Conservation (phyloP, 2,113 vertebrate genomes). For the pig (Sus scrofa) region T2T-Sscrofa CM000812.6:158172501-158173000, state of each 20-base stretch:
- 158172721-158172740: rapidly evolving
- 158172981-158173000: background rate
- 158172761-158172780: rapidly evolving
- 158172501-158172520: background rate
- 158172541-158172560: background rate
- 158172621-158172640: too few species aligned
- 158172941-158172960: rapidly evolving
- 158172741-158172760: background rate
- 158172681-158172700: rapidly evolving
- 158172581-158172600: background rate
- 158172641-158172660: background rate
- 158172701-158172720: rapidly evolving
- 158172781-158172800: background rate
- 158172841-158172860: rapidly evolving
- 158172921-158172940: background rate
- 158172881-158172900: too few species aligned
- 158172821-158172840: background rate
- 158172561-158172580: rapidly evolving
- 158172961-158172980: too few species aligned
- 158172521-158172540: background rate
- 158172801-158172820: background rate
- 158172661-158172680: background rate
- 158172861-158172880: rapidly evolving
- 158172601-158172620: rapidly evolving
- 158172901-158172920: rapidly evolving